A percentile compares a stretch with the other conserved stretches of the same genome.
Conservation (phyloP, 2,113 vertebrate species). For the Elephas maximus region DNA sequence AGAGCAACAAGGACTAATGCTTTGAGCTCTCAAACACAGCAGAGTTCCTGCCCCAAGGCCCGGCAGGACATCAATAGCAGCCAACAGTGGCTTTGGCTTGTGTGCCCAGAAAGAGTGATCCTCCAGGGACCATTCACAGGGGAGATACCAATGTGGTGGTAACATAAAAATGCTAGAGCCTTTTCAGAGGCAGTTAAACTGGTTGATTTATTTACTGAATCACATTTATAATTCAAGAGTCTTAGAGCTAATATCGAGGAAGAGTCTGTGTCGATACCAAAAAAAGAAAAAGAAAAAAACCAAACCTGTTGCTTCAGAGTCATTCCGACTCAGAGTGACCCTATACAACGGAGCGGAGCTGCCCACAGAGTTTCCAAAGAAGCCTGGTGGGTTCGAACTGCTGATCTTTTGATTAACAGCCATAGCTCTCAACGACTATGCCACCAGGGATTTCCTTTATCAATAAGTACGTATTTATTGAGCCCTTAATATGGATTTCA, state of each 20-base stretch:
- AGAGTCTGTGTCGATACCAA: background rate
- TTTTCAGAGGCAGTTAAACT: background rate
- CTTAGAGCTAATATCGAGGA: background rate
- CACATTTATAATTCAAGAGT: background rate
- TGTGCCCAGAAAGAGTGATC: background rate
- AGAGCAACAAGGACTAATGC: background rate
- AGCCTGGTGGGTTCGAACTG: too few relatives aligned
- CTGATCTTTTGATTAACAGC: too few relatives aligned
- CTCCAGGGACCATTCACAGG: background rate
- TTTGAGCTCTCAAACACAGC: background rate
- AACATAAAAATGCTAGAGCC: background rate
- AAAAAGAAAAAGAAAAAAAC: too few relatives aligned
- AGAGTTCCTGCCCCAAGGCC: background rate
- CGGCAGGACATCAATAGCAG: background rate
- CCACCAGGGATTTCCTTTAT: too few relatives aligned
- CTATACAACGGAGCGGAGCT: too few relatives aligned
- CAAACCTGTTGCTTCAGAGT: too few relatives aligned
- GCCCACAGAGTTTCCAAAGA: too few relatives aligned
- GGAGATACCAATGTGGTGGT: background rate
- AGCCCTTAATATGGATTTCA: slow-evolving; percentile 21
- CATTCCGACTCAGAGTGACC: too few relatives aligned
- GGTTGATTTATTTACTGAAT: background rate
- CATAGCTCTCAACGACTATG: too few relatives aligned
- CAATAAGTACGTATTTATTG: background rate
- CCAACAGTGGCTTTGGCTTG: background rate